These are phyloP conservation scores for Grantiella picta DNA, from an alignment of 2,113 vertebrate species.

Conservation along the genomic window DNA sequence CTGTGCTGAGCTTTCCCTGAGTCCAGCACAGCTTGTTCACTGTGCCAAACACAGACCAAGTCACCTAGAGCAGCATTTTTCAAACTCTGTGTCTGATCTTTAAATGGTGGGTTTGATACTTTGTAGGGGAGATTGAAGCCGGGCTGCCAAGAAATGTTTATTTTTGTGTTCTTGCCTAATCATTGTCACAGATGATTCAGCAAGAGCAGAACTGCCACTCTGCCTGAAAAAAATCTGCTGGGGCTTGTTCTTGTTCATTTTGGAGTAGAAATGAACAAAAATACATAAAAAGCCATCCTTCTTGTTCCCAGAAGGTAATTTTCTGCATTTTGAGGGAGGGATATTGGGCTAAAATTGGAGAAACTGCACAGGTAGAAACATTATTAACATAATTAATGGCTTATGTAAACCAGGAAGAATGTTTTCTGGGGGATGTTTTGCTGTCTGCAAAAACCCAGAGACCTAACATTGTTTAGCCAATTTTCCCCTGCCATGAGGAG, in stretches of 20 bases:
- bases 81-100: neutral
- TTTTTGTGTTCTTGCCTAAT: constrained; percentile 57
- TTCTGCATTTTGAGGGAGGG: neutral
- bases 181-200: constrained; percentile 61
- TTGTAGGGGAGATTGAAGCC: neutral
- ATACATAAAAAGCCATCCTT: neutral
- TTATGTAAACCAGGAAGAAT: constrained; percentile 20
- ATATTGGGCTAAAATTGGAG: neutral
- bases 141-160: constrained; percentile 47
- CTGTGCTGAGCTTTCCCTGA: neutral
- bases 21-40: neutral
- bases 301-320: neutral
- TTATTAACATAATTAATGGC: constrained; percentile 43
- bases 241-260: neutral
- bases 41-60: neutral
- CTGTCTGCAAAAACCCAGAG: neutral
- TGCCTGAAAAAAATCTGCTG: neutral
- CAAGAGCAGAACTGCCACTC: constrained; percentile 24
- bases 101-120: constrained; percentile 3
- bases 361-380: constrained; percentile 24
- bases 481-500: constrained; percentile 30
- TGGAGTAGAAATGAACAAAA: neutral
- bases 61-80: neutral
- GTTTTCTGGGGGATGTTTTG: constrained; percentile 7
- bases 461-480: constrained; percentile 22